Conservation (phyloP, 1,140 invertebrate genomes). For the Pseudomyrmex dendroicus region DNA sequence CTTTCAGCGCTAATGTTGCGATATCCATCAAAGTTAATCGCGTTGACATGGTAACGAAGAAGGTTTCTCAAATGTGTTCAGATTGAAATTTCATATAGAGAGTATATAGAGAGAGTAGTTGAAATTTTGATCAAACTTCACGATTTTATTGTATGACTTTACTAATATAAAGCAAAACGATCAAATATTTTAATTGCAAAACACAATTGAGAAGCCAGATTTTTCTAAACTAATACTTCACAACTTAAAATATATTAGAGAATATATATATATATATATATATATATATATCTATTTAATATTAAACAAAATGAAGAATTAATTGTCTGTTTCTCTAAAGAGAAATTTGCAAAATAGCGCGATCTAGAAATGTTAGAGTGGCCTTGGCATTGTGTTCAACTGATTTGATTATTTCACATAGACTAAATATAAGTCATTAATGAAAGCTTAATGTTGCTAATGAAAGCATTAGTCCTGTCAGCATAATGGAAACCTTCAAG, state of each 20-base stretch:
- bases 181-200: not conserved
- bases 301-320: too few relatives aligned
- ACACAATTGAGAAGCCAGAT: not conserved
- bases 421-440: constrained; percentile 7
- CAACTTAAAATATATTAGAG: too few relatives aligned
- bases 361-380: not conserved
- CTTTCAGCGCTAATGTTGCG: constrained; percentile 18
- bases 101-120: not conserved
- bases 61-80: not conserved
- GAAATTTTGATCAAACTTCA: not conserved
- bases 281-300: too few relatives aligned
- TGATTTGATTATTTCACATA: not conserved
- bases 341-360: not conserved
- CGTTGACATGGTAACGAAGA: not conserved
- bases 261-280: too few relatives aligned
- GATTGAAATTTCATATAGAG: constrained; percentile 12
- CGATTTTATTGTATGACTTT: not conserved
- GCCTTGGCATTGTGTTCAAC: not conserved
- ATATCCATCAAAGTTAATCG: constrained; percentile 11
- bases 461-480: not conserved
- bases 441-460: constrained; percentile 4
- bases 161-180: not conserved
- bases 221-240: too few relatives aligned
- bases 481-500: not conserved
- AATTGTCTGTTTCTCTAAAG: not conserved